A percentile compares a stretch with the other conserved stretches of the same genome.
Conservation (phyloP, 2,888 invertebrate species). For the Lithophane leautieri region DNA sequence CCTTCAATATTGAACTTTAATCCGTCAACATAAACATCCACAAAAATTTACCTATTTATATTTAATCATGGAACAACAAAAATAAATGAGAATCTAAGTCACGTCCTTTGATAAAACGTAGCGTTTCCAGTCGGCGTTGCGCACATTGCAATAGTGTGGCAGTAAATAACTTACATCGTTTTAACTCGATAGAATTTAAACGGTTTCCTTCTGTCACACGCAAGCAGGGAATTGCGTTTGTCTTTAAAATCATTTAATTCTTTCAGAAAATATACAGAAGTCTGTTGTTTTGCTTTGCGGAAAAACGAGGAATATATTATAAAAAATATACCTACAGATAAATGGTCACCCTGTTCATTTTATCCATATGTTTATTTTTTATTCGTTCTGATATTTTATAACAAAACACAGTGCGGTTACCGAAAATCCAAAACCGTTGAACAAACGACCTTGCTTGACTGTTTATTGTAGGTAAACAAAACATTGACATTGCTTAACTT, state of each 20-base stretch:
- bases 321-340: background rate
- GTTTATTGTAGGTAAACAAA: background rate
- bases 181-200: conserved; percentile 42
- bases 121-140: conserved; percentile 4
- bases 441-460: background rate
- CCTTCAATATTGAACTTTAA: conserved; percentile 1
- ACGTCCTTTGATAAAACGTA: conserved; percentile 24
- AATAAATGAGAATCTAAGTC: conserved; percentile 14
- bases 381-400: background rate
- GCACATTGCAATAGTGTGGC: conserved; percentile 10
- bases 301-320: background rate
- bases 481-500: background rate
- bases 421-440: background rate
- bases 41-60: conserved; percentile 1
- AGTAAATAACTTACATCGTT: conserved; percentile 39
- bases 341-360: background rate
- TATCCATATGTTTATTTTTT: background rate
- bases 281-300: background rate
- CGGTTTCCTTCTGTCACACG: conserved; percentile 9
- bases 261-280: background rate
- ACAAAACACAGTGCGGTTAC: background rate
- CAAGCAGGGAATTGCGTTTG: background rate
- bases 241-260: conserved; percentile 8
- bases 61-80: conserved; percentile 20
- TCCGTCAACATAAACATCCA: background rate